These are phyloP conservation scores for Stomatorhinus walkeri DNA, from an alignment of 2,797 vertebrate genomes.

Conservation along the genomic window DNA sequence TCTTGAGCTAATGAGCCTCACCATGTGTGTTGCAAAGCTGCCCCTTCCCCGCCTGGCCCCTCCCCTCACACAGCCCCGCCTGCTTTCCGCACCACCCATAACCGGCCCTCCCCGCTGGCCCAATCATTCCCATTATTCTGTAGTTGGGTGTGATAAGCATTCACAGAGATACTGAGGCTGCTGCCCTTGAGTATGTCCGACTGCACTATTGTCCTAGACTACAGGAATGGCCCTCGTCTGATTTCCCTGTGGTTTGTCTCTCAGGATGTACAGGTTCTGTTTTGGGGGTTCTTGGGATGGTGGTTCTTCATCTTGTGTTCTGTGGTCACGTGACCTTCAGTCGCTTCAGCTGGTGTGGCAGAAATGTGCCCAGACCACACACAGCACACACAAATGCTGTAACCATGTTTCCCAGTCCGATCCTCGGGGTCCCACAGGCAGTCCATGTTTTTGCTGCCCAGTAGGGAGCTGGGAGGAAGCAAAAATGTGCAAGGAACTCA, in stretches of 20 bases:
- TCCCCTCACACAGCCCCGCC: not conserved
- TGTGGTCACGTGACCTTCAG: not conserved
- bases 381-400: not conserved
- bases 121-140: not conserved
- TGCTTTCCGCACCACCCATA: not conserved
- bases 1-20: not conserved
- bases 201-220: not conserved
- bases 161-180: not conserved
- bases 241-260: not conserved
- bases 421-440: not conserved
- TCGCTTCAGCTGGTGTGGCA: not conserved
- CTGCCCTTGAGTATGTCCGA: not conserved
- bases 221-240: not conserved
- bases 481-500: not conserved
- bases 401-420: not conserved
- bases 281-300: not conserved
- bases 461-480: not conserved
- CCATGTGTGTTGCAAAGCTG: not conserved
- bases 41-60: not conserved
- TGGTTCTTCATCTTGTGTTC: not conserved
- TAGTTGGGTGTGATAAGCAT: not conserved
- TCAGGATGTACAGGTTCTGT: not conserved
- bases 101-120: not conserved
- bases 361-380: not conserved
- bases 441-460: not conserved